These are phyloP conservation scores for Clusia tigrina DNA, from an alignment of 2,888 invertebrate species.

Conservation along the genomic window DNA sequence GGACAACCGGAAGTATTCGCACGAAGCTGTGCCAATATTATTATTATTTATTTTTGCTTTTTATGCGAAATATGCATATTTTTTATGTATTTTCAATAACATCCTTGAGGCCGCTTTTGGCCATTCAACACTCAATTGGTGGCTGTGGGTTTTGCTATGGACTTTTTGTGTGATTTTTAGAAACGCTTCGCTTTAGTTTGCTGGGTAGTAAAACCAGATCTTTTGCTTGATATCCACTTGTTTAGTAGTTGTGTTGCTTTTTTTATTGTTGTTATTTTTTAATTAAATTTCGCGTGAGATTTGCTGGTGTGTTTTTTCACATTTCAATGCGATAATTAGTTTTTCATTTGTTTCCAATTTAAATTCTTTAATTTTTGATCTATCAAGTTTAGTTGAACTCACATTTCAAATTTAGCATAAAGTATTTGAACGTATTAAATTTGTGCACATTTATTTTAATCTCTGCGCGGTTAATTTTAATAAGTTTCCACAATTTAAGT, in stretches of 20 bases:
- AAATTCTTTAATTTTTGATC: not conserved
- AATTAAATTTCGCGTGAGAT: not conserved
- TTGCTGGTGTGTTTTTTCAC: not conserved
- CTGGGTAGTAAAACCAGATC: not conserved
- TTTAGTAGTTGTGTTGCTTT: not conserved
- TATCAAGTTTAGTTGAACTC: not conserved
- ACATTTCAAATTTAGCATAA: not conserved
- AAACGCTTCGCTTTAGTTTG: not conserved
- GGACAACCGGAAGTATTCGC: constrained; percentile 9
- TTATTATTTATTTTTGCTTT: constrained; percentile 34
- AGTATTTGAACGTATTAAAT: no score
- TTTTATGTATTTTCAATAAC: not conserved
- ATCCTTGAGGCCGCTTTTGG: not conserved
- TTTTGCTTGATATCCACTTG: not conserved
- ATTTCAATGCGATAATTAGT: not conserved
- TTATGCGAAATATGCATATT: constrained; percentile 17
- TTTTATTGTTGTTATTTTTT: not conserved
- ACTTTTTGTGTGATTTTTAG: constrained; percentile 21
- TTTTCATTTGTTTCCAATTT: not conserved
- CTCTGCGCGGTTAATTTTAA: not conserved
- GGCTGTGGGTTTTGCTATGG: constrained; percentile 22
- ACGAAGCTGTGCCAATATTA: constrained; percentile 10
- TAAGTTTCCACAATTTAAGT: not conserved
- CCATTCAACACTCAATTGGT: no score
- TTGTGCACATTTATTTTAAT: not conserved